Conservation (phyloP, 2,797 vertebrate species). For the Jordanella pulchra region DNA sequence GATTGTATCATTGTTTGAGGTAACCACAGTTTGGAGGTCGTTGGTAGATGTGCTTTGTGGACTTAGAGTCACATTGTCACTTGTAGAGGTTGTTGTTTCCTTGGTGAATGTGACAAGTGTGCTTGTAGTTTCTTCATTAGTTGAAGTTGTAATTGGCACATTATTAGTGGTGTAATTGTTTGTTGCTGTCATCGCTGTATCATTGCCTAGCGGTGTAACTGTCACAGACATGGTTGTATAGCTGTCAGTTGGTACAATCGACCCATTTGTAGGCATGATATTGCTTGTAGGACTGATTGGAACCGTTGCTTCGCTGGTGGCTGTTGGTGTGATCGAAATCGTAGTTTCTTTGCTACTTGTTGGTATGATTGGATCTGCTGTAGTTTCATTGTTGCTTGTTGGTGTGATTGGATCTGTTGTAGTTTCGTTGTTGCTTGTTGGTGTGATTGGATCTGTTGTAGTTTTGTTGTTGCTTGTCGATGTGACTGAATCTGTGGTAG, state of each 20-base stretch:
- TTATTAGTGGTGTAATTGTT: not conserved
- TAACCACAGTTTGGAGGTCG: not conserved
- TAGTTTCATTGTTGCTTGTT: not conserved
- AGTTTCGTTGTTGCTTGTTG: not conserved
- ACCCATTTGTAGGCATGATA: not conserved
- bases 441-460: not conserved
- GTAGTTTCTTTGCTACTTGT: not conserved
- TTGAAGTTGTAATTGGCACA: not conserved
- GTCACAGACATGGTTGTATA: not conserved
- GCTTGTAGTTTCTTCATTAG: not conserved
- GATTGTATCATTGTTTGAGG: not conserved
- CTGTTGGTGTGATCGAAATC: not conserved
- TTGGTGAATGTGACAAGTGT: not conserved
- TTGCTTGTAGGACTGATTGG: not conserved
- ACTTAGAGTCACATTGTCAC: not conserved
- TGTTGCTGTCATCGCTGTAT: not conserved
- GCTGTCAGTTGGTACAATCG: rapidly evolving
- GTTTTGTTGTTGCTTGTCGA: not conserved
- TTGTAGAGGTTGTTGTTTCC: not conserved
- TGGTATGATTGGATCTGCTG: too few relatives aligned
- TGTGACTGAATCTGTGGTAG: not conserved
- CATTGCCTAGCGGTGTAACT: not conserved
- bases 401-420: not conserved
- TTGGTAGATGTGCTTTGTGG: not conserved
- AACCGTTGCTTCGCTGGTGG: not conserved